Evolutionary conservation across 2,797 vertebrate species (phyloP).

Genomic region (Eulemur rubriventer): DNA sequence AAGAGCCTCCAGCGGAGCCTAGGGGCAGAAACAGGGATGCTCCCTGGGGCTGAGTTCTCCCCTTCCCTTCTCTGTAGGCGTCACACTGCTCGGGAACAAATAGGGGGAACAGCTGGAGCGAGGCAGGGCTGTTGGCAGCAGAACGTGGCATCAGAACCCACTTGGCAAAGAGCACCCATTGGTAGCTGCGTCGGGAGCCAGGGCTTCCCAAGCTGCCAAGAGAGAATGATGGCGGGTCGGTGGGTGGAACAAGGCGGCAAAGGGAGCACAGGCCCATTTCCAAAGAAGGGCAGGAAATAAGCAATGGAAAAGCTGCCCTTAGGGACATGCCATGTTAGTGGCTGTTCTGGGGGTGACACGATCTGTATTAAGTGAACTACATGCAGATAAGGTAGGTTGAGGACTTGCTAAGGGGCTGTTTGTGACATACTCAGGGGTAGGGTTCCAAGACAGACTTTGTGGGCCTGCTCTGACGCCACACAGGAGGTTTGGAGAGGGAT

Average conservation of each 20-base stretch:
- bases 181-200: neutral
- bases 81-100: neutral
- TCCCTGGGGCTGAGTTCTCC: neutral
- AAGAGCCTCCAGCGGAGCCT: neutral
- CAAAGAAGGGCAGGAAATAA: neutral
- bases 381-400: neutral
- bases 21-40: neutral
- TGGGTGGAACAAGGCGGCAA: neutral
- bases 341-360: neutral
- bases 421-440: neutral
- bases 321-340: neutral
- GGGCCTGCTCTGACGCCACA: neutral
- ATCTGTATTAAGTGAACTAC: neutral
- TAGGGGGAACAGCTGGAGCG: slow-evolving; percentile 56
- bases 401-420: neutral
- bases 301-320: neutral
- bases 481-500: neutral
- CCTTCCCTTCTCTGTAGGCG: neutral
- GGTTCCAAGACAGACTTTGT: neutral
- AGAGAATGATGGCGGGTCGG: neutral
- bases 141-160: slow-evolving; percentile 30
- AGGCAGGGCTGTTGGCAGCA: slow-evolving; percentile 34
- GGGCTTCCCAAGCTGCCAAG: slow-evolving; percentile 9
- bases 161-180: neutral
- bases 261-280: neutral